Conservation (phyloP, 2,113 vertebrate species). For the Deroptyus accipitrinus region DNA sequence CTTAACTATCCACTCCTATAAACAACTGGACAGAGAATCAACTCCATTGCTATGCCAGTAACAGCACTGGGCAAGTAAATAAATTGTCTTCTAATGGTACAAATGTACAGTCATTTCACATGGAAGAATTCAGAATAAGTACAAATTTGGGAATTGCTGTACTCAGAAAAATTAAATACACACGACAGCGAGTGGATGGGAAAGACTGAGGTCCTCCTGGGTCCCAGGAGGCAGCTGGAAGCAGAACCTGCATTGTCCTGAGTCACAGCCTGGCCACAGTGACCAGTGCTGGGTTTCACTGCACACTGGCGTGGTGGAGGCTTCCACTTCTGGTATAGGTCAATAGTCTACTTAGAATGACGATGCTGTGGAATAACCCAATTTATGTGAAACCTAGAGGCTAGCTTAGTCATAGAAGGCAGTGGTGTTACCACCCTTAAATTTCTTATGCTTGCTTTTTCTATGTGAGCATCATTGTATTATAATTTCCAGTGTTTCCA, state of each 20-base stretch:
- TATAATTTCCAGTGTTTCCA: background rate
- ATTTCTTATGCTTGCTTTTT: background rate
- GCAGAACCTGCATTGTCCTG: background rate
- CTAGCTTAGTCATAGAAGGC: background rate
- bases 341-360: background rate
- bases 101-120: background rate
- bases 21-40: background rate
- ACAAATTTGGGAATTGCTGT: background rate
- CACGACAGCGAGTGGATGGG: fast-evolving
- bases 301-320: background rate
- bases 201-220: background rate
- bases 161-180: background rate
- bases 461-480: background rate
- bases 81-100: background rate
- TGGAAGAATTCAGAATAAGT: background rate
- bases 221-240: background rate
- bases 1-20: background rate
- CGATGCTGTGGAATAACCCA: background rate
- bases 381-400: background rate
- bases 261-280: background rate
- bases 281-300: background rate
- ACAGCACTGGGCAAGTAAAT: background rate
- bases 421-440: background rate
- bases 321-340: background rate
- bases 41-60: background rate